Conservation (phyloP, 2,797 vertebrate genomes). For the Chelonia mydas region DNA sequence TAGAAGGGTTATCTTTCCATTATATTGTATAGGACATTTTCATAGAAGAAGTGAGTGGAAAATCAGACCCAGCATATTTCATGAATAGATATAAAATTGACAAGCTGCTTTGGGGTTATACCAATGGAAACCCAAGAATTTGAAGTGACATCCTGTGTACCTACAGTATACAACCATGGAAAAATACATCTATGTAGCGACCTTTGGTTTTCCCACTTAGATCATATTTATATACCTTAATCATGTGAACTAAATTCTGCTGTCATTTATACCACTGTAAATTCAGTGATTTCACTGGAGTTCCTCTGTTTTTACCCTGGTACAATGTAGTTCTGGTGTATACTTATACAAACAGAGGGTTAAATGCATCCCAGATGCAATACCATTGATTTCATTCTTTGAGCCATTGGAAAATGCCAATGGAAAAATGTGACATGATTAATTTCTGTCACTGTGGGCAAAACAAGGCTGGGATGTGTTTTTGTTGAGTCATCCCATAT, state of each 20-base stretch:
- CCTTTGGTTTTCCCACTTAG: not conserved
- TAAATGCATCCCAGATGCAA: not conserved
- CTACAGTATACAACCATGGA: not conserved
- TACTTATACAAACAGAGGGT: not conserved
- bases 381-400: not conserved
- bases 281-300: not conserved
- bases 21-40: not conserved
- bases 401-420: not conserved
- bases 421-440: not conserved
- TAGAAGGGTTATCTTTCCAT: not conserved
- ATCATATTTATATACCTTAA: rapidly evolving
- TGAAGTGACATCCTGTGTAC: too few species aligned
- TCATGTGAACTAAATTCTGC: not conserved
- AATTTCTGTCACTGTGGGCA: not conserved
- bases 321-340: not conserved
- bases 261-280: not conserved
- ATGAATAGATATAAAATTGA: not conserved
- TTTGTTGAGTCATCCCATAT: not conserved
- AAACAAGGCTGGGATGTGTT: too few species aligned
- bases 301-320: not conserved
- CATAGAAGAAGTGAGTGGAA: not conserved
- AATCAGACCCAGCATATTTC: not conserved
- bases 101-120: not conserved
- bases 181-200: not conserved
- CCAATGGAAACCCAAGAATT: rapidly evolving